Percentiles rank a stretch among this genome's conserved stretches.
phyloP scores from a whole-genome alignment of 2,888 invertebrate species.

The Synanthedon vespiformis region DNA sequence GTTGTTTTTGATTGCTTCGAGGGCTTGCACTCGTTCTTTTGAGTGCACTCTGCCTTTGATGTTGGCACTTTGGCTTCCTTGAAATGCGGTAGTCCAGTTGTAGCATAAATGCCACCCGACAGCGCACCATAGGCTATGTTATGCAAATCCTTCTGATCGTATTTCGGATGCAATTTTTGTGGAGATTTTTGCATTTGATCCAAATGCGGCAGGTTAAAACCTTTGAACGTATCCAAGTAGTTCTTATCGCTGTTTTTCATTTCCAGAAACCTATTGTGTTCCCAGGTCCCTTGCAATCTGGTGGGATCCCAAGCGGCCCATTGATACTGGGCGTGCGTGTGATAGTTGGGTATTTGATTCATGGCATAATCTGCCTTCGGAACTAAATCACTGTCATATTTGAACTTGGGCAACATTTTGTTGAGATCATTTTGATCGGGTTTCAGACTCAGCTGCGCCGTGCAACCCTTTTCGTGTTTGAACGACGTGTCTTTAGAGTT shows the following conservation, averaged over 20 bases:
- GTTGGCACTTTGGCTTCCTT: constrained; percentile 53
- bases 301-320: constrained; percentile 73
- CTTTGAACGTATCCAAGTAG: constrained; percentile 71
- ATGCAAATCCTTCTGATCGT: constrained; percentile 61
- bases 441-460: constrained; percentile 44
- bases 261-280: constrained; percentile 59
- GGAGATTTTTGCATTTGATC: constrained; percentile 73
- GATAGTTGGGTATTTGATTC: constrained; percentile 77
- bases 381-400: constrained; percentile 65
- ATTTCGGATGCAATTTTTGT: constrained; percentile 68
- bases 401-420: constrained; percentile 65
- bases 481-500: constrained; percentile 44
- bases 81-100: constrained; percentile 50
- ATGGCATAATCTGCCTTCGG: constrained; percentile 73
- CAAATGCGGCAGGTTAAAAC: constrained; percentile 71
- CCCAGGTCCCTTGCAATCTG: constrained; percentile 64
- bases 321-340: constrained; percentile 73
- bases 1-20: constrained; percentile 57
- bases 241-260: constrained; percentile 65
- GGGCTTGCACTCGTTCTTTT: constrained; percentile 54
- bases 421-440: constrained; percentile 63
- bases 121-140: constrained; percentile 59
- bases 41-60: constrained; percentile 49
- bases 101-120: constrained; percentile 49
- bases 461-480: constrained; percentile 59